Percentiles rank a stretch among this genome's conserved stretches.
These are phyloP conservation scores for Onthophagus taurus DNA, from an alignment of 1,140 invertebrate genomes.

Conservation along the genomic window DNA sequence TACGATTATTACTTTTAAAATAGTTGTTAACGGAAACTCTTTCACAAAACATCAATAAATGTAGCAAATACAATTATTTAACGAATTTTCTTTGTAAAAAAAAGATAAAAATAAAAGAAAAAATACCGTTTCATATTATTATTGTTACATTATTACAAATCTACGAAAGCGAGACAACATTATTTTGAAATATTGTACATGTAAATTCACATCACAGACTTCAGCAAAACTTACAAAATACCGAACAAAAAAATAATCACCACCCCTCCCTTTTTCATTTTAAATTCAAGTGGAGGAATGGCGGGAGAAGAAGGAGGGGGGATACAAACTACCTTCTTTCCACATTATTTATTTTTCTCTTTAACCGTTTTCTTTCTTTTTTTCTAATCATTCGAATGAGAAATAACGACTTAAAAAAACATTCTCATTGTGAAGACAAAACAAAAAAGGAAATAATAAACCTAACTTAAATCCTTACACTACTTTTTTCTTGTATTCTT, in stretches of 20 bases:
- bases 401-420: background rate
- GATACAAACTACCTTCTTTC: background rate
- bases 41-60: background rate
- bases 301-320: background rate
- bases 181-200: conserved; percentile 30
- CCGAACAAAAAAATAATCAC: conserved; percentile 18
- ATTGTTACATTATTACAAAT: conserved; percentile 14
- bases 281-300: background rate
- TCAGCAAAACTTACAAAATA: conserved; percentile 27
- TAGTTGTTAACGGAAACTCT: background rate
- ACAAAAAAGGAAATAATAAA: conserved; percentile 6
- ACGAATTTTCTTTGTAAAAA: conserved; percentile 12
- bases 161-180: conserved; percentile 30
- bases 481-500: background rate
- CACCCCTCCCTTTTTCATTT: conserved; percentile 2
- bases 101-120: conserved; percentile 4
- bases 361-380: conserved; percentile 1
- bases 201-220: conserved; percentile 30
- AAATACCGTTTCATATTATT: conserved; percentile 4
- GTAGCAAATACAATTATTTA: conserved; percentile 20
- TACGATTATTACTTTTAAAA: background rate
- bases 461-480: background rate
- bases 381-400: background rate
- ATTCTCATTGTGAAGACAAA: background rate
- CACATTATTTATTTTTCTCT: background rate